These are phyloP conservation scores for Manis crassicaudata DNA, from an alignment of 2,797 vertebrate genomes.

Conservation along the genomic window DNA sequence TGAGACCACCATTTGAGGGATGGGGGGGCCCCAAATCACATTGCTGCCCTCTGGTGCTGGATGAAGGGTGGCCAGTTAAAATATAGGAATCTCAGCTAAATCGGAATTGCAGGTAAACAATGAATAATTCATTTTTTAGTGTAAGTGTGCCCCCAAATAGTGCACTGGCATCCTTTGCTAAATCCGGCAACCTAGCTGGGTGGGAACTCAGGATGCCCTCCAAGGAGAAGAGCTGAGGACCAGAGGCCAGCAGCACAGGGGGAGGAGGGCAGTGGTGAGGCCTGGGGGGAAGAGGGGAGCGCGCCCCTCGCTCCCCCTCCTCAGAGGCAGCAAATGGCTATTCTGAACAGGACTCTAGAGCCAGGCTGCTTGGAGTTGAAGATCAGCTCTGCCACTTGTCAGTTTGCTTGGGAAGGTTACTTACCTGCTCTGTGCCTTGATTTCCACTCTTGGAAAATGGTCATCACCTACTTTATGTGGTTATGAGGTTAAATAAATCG, in stretches of 20 bases:
- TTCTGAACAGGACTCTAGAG: background rate
- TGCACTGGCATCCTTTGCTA: background rate
- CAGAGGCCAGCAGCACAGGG: background rate
- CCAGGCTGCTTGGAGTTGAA: background rate
- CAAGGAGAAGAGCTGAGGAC: background rate
- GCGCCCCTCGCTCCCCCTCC: background rate
- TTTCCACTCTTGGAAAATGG: background rate
- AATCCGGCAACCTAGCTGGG: background rate
- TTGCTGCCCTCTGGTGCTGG: background rate
- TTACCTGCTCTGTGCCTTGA: background rate
- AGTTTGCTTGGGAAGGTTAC: background rate
- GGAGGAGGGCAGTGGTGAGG: background rate
- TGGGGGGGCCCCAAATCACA: background rate
- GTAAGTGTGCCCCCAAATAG: background rate
- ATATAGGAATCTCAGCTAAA: background rate
- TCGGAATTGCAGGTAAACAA: slow-evolving; percentile 9
- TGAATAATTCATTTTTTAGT: background rate
- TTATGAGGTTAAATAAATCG: slow-evolving; percentile 11
- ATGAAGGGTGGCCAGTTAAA: background rate
- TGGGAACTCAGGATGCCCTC: background rate
- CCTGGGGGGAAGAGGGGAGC: background rate
- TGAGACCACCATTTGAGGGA: background rate
- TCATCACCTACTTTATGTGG: background rate
- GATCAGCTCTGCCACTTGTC: background rate
- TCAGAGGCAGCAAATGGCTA: background rate